phyloP scores from a whole-genome alignment of 2,888 invertebrate genomes.

The Drosophila greeni region DNA sequence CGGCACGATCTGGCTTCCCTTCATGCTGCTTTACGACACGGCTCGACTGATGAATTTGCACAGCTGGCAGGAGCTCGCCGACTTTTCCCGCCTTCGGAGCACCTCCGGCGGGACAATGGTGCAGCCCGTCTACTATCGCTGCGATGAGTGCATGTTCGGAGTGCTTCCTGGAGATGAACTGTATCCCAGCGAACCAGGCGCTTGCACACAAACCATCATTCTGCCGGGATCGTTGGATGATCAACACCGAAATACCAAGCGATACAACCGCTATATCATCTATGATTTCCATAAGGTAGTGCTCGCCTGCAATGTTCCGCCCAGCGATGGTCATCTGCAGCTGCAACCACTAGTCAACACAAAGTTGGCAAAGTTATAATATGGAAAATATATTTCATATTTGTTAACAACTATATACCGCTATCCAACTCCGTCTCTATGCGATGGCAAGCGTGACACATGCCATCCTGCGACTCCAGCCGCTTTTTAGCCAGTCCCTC shows the following conservation, averaged over 20 bases:
- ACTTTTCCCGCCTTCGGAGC: conserved; percentile 82
- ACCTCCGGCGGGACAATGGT: conserved; percentile 80
- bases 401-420: conserved; percentile 30
- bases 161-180: conserved; percentile 82
- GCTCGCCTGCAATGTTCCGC: conserved; percentile 59
- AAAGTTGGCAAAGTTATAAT: conserved; percentile 39
- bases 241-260: conserved; percentile 66
- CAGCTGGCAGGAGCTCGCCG: conserved; percentile 81
- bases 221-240: conserved; percentile 63
- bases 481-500: conserved; percentile 55
- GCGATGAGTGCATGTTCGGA: conserved; percentile 81
- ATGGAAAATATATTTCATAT: conserved; percentile 19
- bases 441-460: conserved; percentile 80
- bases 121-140: conserved; percentile 81
- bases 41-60: conserved; percentile 81
- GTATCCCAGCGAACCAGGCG: conserved; percentile 77
- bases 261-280: conserved; percentile 72
- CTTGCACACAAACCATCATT: conserved; percentile 55
- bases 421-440: conserved; percentile 79
- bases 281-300: conserved; percentile 55
- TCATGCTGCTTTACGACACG: conserved; percentile 88
- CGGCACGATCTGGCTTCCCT: conserved; percentile 80
- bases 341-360: conserved; percentile 36
- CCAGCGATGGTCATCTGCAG: conserved; percentile 64
- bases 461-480: conserved; percentile 42